Percentiles rank a stretch among this genome's conserved stretches.
Conservation (phyloP, 2,888 invertebrate genomes). For the Tetropium fuscum region DNA sequence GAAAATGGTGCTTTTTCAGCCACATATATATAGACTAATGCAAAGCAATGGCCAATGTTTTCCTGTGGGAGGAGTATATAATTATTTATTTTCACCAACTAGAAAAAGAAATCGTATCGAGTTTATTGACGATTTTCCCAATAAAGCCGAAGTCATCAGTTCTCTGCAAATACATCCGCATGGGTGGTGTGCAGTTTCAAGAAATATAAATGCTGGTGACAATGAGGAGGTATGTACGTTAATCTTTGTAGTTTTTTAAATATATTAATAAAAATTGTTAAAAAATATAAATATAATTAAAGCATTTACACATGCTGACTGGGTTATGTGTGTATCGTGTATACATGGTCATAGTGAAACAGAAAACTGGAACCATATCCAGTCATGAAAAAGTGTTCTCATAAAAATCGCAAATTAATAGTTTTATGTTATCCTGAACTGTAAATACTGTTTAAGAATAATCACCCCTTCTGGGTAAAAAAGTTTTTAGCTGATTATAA, state of each 20-base stretch:
- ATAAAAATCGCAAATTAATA: too few relatives aligned
- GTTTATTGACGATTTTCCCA: slow-evolving; percentile 92
- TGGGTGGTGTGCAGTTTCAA: slow-evolving; percentile 89
- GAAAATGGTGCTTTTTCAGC: slow-evolving; percentile 68
- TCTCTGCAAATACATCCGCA: slow-evolving; percentile 90
- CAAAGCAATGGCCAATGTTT: slow-evolving; percentile 86
- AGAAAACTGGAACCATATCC: too few relatives aligned
- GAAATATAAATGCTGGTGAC: slow-evolving; percentile 89
- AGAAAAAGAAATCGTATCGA: slow-evolving; percentile 88
- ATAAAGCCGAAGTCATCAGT: slow-evolving; percentile 92
- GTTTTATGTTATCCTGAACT: too few relatives aligned
- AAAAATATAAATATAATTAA: too few relatives aligned
- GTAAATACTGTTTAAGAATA: too few relatives aligned
- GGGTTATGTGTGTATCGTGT: too few relatives aligned
- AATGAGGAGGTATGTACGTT: slow-evolving; percentile 78
- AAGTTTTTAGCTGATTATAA: too few relatives aligned
- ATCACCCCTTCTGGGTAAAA: too few relatives aligned
- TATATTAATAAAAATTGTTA: too few relatives aligned
- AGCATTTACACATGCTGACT: too few relatives aligned
- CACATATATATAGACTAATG: slow-evolving; percentile 90
- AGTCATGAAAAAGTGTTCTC: too few relatives aligned
- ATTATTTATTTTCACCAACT: slow-evolving; percentile 81
- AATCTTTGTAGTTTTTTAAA: background rate
- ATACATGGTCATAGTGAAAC: too few relatives aligned
- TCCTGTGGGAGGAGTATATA: slow-evolving; percentile 83